These are phyloP conservation scores for Blastomussa wellsi DNA, from an alignment of 92 coral and sea anemone species.

Conservation along the genomic window DNA sequence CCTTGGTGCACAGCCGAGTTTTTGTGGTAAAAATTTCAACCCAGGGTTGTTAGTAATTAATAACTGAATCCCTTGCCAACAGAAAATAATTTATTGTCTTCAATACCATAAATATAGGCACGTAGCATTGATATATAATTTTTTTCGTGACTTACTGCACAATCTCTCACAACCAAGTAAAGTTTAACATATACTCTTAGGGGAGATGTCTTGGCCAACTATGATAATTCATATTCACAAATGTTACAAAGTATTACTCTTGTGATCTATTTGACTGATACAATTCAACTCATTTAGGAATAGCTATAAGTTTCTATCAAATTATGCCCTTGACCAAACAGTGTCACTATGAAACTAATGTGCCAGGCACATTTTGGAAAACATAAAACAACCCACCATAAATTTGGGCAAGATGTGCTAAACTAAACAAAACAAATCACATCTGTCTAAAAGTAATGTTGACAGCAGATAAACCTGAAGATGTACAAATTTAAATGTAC, in stretches of 20 bases:
- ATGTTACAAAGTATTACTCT: conserved; percentile 21
- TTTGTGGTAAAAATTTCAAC: conserved; percentile 23
- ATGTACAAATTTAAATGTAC: conserved; percentile 34
- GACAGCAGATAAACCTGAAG: conserved; percentile 22
- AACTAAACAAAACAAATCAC: conserved; percentile 8
- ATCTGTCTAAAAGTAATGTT: conserved; percentile 36
- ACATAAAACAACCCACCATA: neutral
- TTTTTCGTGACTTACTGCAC: conserved; percentile 23
- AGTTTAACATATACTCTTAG: conserved; percentile 11
- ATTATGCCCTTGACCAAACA: conserved; percentile 10
- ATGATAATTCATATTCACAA: conserved; percentile 23
- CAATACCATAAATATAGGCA: conserved; percentile 70
- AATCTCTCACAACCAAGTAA: conserved; percentile 30
- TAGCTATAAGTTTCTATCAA: conserved; percentile 21
- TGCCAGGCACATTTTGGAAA: neutral
- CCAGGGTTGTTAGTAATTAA: conserved; percentile 29
- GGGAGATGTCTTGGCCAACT: conserved; percentile 29
- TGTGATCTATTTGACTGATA: conserved; percentile 19
- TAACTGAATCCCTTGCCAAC: conserved; percentile 44
- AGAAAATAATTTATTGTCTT: conserved; percentile 71
- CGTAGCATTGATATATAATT: conserved; percentile 40
- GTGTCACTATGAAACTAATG: conserved; percentile 25
- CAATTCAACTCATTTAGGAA: conserved; percentile 32
- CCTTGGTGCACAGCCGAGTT: neutral
- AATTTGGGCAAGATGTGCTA: neutral